phyloP scores from a whole-genome alignment of 2,797 vertebrate species.

The Luscinia luscinia region DNA sequence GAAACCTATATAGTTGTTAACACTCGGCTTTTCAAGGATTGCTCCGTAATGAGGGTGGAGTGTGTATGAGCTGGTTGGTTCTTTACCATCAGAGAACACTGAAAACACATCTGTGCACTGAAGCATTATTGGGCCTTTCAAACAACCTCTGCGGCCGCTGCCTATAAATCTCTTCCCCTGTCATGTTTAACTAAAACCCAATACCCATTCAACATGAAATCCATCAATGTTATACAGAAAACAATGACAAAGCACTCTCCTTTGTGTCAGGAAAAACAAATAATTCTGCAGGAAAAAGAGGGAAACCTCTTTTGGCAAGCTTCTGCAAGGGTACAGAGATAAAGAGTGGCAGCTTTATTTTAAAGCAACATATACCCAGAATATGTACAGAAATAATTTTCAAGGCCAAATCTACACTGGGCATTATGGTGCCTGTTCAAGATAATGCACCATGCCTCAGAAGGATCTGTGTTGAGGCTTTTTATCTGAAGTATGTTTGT shows the following conservation, averaged over 20 bases:
- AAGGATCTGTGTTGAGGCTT: not conserved
- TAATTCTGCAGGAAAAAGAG: constrained; percentile 59
- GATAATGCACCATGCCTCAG: not conserved
- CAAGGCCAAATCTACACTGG: constrained; percentile 3
- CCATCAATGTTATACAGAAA: constrained; percentile 91
- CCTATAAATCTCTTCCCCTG: constrained; percentile 89
- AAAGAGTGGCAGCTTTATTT: constrained; percentile 26
- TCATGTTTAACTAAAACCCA: constrained; percentile 92
- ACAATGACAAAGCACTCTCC: constrained; percentile 91
- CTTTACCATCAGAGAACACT: constrained; percentile 69
- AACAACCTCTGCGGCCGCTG: constrained; percentile 81
- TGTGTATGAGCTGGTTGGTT: constrained; percentile 51
- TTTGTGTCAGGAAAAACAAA: constrained; percentile 74
- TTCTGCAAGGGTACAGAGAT: not conserved
- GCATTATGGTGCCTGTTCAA: not conserved
- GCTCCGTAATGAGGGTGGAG: constrained; percentile 64
- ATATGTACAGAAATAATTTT: constrained; percentile 3
- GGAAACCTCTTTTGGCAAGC: constrained; percentile 46
- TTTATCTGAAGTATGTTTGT: not conserved
- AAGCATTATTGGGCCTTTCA: constrained; percentile 84
- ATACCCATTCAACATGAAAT: constrained; percentile 93
- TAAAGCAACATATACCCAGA: constrained; percentile 18
- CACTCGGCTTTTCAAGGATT: constrained; percentile 70
- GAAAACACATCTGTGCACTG: constrained; percentile 71
- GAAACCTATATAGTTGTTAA: constrained; percentile 74